Percentiles rank a stretch among this genome's conserved stretches.
These are phyloP conservation scores for Oscheius sp. DNA, from an alignment of 2,888 invertebrate species.

Conservation along the genomic window DNA sequence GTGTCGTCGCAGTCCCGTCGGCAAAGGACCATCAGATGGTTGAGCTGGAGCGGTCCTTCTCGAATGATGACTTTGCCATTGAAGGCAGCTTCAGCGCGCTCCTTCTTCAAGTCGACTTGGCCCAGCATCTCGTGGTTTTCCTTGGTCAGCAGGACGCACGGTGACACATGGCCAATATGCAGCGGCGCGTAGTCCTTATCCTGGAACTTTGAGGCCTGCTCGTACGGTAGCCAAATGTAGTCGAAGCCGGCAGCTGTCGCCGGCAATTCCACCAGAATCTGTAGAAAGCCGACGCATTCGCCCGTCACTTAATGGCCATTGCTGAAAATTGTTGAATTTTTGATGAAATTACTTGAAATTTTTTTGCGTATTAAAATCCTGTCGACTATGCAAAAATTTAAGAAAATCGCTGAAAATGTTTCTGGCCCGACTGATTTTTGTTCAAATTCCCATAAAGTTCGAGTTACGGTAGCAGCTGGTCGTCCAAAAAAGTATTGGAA, in stretches of 20 bases:
- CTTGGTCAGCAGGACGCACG: constrained; percentile 51
- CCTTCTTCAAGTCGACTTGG: constrained; percentile 57
- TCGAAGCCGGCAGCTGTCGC: constrained; percentile 54
- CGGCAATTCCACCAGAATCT: constrained; percentile 49
- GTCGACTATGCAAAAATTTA: too few relatives aligned
- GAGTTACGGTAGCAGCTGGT: too few relatives aligned
- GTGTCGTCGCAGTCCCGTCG: constrained; percentile 56
- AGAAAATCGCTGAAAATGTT: too few relatives aligned
- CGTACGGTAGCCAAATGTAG: constrained; percentile 55
- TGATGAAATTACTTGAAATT: too few relatives aligned
- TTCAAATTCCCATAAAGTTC: too few relatives aligned
- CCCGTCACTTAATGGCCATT: constrained; percentile 51
- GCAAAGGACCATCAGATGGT: constrained; percentile 54
- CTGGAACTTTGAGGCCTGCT: constrained; percentile 45
- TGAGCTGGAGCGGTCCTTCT: constrained; percentile 50
- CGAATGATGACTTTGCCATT: constrained; percentile 44
- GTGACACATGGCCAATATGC: constrained; percentile 55
- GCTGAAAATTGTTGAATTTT: constrained; percentile 32
- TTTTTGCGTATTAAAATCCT: too few relatives aligned
- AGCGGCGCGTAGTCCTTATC: constrained; percentile 58
- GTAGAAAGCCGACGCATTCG: constrained; percentile 49
- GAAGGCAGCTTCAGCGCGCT: constrained; percentile 47
- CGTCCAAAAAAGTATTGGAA: too few relatives aligned
- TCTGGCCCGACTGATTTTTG: too few relatives aligned
- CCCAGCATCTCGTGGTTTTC: constrained; percentile 44